Conservation (phyloP, 2,797 vertebrate genomes). For the Liasis olivaceus region DNA sequence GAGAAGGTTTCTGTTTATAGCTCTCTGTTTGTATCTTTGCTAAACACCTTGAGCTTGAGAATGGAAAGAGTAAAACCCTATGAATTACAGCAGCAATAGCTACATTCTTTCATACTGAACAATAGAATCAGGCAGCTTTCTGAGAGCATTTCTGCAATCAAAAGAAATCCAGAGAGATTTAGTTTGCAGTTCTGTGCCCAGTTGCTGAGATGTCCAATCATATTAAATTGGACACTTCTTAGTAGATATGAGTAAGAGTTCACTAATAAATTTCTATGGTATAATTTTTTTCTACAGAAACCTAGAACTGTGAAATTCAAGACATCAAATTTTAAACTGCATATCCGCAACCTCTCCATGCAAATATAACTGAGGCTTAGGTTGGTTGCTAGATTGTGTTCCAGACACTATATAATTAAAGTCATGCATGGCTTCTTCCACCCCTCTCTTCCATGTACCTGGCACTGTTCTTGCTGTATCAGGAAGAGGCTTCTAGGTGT, state of each 20-base stretch:
- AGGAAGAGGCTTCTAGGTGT: neutral
- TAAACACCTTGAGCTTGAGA: neutral
- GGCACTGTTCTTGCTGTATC: neutral
- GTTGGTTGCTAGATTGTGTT: neutral
- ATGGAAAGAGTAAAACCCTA: neutral
- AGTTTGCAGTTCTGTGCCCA: neutral
- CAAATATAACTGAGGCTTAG: neutral
- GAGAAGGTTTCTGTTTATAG: neutral
- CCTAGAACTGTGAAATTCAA: neutral
- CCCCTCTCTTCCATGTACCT: neutral
- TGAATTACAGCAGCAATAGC: neutral
- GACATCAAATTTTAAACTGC: neutral
- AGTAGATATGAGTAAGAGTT: neutral
- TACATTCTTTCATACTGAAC: neutral
- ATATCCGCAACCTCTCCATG: neutral
- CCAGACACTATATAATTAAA: neutral
- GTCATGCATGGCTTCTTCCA: neutral
- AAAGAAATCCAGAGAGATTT: neutral
- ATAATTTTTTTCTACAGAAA: neutral
- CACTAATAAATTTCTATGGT: neutral
- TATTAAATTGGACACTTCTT: neutral
- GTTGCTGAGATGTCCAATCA: neutral
- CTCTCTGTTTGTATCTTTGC: neutral
- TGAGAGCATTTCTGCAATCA: neutral
- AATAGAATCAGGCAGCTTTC: neutral